Percentiles rank a stretch among this genome's conserved stretches.
Evolutionary conservation across 2,888 invertebrate genomes (phyloP).

Genomic region (Catonia carolina): DNA sequence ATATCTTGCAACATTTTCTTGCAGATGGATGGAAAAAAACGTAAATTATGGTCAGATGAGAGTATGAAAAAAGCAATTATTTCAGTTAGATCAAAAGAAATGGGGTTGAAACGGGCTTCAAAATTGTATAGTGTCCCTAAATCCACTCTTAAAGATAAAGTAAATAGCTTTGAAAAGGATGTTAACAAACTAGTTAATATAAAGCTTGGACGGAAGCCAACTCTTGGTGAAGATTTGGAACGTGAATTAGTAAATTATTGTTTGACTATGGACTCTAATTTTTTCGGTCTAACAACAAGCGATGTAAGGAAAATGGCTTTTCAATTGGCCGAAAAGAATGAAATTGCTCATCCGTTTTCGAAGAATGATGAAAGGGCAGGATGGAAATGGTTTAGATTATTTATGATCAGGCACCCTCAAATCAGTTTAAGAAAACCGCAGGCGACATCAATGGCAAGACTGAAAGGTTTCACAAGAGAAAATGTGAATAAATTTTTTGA

Average conservation of each 20-base stretch:
- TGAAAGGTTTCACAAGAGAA: constrained; percentile 21
- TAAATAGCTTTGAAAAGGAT: constrained; percentile 8
- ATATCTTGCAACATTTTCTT: too few species aligned
- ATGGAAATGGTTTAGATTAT: constrained; percentile 17
- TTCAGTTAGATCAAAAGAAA: constrained; percentile 12
- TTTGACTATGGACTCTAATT: constrained; percentile 12
- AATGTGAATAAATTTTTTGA: constrained; percentile 24
- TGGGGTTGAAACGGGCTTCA: constrained; percentile 15
- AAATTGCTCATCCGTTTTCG: neutral
- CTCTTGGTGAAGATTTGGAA: constrained; percentile 14
- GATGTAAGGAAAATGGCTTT: constrained; percentile 16
- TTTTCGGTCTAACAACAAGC: constrained; percentile 16
- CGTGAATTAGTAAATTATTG: constrained; percentile 16
- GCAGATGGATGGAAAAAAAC: constrained; percentile 10
- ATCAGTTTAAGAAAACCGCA: constrained; percentile 25
- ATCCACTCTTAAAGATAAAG: constrained; percentile 8
- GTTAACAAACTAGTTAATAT: neutral
- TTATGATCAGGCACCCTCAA: constrained; percentile 23
- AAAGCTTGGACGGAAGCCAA: constrained; percentile 16
- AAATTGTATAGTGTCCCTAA: constrained; percentile 14
- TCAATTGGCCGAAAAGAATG: too few species aligned
- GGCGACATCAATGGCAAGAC: constrained; percentile 21
- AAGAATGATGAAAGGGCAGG: neutral
- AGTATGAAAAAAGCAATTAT: constrained; percentile 16
- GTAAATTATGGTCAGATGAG: constrained; percentile 9